Conservation (phyloP, 2,888 invertebrate genomes). For the Nebria brevicollis region DNA sequence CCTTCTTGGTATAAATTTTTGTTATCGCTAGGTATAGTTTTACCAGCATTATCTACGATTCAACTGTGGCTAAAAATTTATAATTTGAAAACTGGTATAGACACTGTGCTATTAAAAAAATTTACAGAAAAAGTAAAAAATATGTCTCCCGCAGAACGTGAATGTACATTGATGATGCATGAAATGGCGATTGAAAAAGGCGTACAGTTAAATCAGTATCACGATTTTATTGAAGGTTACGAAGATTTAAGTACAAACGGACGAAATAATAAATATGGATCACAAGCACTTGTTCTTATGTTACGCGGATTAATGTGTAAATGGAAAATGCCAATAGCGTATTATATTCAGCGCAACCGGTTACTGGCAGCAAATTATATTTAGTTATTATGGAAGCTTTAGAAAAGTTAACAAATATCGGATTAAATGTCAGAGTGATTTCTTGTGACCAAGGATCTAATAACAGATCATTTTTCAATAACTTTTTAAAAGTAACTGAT, state of each 20-base stretch:
- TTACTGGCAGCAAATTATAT: constrained; percentile 21
- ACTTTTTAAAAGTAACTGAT: constrained; percentile 9
- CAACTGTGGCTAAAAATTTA: constrained; percentile 26
- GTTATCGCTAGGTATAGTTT: constrained; percentile 5
- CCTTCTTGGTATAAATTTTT: constrained; percentile 29
- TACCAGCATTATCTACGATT: constrained; percentile 22
- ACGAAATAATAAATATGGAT: constrained; percentile 10
- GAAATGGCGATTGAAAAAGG: constrained; percentile 27
- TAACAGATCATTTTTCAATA: constrained; percentile 25
- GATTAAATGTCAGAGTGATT: no score
- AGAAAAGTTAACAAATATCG: constrained; percentile 17
- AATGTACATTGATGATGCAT: constrained; percentile 23
- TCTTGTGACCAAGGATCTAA: constrained; percentile 22
- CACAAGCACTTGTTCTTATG: constrained; percentile 23
- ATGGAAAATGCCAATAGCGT: constrained; percentile 26
- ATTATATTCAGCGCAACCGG: constrained; percentile 13
- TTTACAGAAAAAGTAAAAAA: constrained; percentile 10
- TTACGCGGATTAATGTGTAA: constrained; percentile 15
- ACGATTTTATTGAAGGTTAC: constrained; percentile 22
- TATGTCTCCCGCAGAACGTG: constrained; percentile 1
- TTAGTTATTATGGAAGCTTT: constrained; percentile 8
- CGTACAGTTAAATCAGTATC: constrained; percentile 15
- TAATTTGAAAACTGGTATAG: constrained; percentile 28
- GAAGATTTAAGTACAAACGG: constrained; percentile 17
- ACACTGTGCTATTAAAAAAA: constrained; percentile 20